Conservation (phyloP, 2,113 vertebrate species). For the Myrmophylax atrothorax region DNA sequence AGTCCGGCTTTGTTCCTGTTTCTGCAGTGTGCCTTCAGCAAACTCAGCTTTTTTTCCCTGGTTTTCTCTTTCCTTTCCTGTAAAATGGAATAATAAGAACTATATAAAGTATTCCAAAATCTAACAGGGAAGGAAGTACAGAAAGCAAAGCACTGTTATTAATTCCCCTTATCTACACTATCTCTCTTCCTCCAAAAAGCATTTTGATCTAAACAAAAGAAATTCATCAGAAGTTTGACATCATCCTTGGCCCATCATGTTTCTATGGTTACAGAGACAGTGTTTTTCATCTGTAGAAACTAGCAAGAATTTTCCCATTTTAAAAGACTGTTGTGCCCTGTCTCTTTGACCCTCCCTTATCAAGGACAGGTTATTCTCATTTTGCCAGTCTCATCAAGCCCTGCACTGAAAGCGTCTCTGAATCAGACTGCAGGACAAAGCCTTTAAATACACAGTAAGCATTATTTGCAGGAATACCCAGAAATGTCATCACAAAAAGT, state of each 20-base stretch:
- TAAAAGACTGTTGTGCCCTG: slow-evolving; percentile 13
- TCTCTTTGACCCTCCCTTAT: slow-evolving; percentile 60
- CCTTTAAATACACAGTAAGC: neutral
- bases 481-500: neutral
- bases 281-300: slow-evolving; percentile 68
- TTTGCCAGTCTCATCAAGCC: slow-evolving; percentile 11
- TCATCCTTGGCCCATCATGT: slow-evolving; percentile 73
- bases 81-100: neutral
- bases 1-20: neutral
- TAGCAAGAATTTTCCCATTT: slow-evolving; percentile 49
- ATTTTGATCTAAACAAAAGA: slow-evolving; percentile 70
- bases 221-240: slow-evolving; percentile 69
- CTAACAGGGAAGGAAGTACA: neutral
- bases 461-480: neutral
- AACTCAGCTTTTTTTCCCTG: slow-evolving; percentile 8
- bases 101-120: neutral
- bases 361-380: slow-evolving; percentile 57
- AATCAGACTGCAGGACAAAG: neutral
- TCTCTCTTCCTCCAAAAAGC: slow-evolving; percentile 32
- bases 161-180: neutral
- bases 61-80: neutral
- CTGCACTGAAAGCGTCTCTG: slow-evolving; percentile 5
- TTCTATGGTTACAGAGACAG: slow-evolving; percentile 75
- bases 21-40: neutral
- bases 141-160: neutral